Evolutionary conservation across 1,140 invertebrate species (phyloP).

Genomic region (Bombus turneri): DNA sequence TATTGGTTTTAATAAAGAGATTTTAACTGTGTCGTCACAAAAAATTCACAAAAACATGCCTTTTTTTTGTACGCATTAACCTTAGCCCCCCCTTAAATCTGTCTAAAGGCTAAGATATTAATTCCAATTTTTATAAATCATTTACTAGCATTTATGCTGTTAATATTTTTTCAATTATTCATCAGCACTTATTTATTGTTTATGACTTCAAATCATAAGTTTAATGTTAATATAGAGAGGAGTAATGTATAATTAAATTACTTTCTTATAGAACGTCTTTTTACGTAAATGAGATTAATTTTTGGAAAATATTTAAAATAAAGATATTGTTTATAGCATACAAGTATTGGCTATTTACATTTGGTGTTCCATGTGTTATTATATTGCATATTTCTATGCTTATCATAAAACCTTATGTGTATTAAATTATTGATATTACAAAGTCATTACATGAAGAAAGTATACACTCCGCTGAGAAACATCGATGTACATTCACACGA

Average conservation of each 20-base stretch:
- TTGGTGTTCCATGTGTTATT: slow-evolving; percentile 40
- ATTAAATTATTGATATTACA: slow-evolving; percentile 57
- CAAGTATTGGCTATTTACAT: slow-evolving; percentile 53
- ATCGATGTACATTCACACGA: slow-evolving; percentile 39
- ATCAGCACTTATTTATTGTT: background rate
- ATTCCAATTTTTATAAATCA: background rate
- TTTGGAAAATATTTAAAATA: slow-evolving; percentile 45
- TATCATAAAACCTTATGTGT: slow-evolving; percentile 37
- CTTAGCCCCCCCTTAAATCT: background rate
- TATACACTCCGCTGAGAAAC: slow-evolving; percentile 39
- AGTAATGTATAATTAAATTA: slow-evolving; percentile 3
- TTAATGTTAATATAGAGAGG: background rate
- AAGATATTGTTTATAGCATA: slow-evolving; percentile 51
- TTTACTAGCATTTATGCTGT: background rate
- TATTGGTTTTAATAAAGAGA: too few relatives aligned
- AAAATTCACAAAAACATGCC: too few relatives aligned
- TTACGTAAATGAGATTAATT: slow-evolving; percentile 30
- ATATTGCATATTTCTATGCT: slow-evolving; percentile 44
- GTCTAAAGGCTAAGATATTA: background rate
- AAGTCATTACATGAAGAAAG: slow-evolving; percentile 50
- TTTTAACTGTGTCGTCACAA: too few relatives aligned
- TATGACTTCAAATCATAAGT: background rate
- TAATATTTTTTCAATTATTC: background rate
- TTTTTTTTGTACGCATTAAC: too few relatives aligned
- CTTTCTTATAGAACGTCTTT: background rate